Evolutionary conservation across 2,888 invertebrate genomes (phyloP).

Genomic region (Crocallis elinguaria): DNA sequence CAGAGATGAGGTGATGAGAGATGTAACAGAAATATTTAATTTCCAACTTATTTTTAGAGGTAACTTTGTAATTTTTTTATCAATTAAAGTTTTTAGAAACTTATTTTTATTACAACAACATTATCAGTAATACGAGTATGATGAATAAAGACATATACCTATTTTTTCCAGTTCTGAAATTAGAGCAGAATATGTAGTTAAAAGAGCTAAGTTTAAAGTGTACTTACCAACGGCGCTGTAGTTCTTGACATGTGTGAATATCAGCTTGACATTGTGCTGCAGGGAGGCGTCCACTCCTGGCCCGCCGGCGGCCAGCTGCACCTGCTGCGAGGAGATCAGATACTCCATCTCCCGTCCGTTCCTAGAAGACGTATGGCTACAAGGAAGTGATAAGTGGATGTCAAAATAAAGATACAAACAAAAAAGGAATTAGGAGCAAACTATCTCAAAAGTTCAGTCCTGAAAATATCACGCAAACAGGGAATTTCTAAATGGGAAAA

Average conservation of each 20-base stretch:
- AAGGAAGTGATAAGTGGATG: constrained; percentile 38
- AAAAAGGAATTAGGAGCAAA: constrained; percentile 18
- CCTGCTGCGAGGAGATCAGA: constrained; percentile 85
- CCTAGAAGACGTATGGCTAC: constrained; percentile 74
- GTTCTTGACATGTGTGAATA: constrained; percentile 71
- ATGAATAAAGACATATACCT: too few relatives aligned
- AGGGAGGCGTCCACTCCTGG: constrained; percentile 64
- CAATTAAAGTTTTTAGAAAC: too few relatives aligned
- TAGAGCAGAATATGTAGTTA: not conserved
- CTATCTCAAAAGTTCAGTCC: constrained; percentile 9
- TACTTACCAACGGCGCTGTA: constrained; percentile 71
- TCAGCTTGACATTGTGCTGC: constrained; percentile 65
- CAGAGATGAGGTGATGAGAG: too few relatives aligned
- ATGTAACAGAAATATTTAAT: too few relatives aligned
- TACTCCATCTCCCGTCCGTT: constrained; percentile 88
- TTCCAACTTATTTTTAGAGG: too few relatives aligned
- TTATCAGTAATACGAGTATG: too few relatives aligned
- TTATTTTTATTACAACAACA: too few relatives aligned
- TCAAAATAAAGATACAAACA: constrained; percentile 33
- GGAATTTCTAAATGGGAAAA: too few relatives aligned
- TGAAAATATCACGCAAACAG: too few relatives aligned
- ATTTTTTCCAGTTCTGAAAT: too few relatives aligned
- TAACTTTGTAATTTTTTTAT: too few relatives aligned
- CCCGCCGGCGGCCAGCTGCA: constrained; percentile 64
- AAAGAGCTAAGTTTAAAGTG: not conserved